Base-by-base conservation (phyloP, 1,140 invertebrate genomes). In the Lerema accius region DNA sequence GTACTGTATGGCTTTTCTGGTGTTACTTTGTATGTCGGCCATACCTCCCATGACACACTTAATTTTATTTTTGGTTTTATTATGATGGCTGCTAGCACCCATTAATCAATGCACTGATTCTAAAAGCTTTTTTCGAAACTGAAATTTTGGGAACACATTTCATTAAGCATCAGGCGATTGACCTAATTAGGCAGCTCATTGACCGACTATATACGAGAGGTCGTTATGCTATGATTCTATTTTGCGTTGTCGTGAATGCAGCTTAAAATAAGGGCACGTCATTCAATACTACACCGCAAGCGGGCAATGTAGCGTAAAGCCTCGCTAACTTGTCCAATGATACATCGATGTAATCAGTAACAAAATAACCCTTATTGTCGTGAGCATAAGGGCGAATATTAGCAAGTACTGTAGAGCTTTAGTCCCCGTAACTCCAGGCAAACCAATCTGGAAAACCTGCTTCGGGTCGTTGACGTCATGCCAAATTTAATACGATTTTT, bases 181-280 rank as follows among this genome's bases (percentile, higher is more conserved):
- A n/a, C n/a, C n/a, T n/a, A n/a, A n/a, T n/a, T n/a, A n/a, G n/a
- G n/a, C n/a, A n/a, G n/a, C n/a, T n/a, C n/a, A n/a, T 23, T 23
- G 5, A 5, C 19, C 19, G 19, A 23, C 5, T 23, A 5, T 23
- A 3, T 23, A 23, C n/a, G n/a, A 23, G 19, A 23, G 5, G 5
- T 23, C 19, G 19, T 16, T 1, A 15, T 10, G 37, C 42, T n/a
- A 45, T 45, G 2, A 63, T 63, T 65, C 48, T 59, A 58, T 67
- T 75, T 50, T 63, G 61, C 67, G 53, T 62, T 71, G 78, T 76
- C 65, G 65, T 84, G 79, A 79, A 78, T n/a, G n/a, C n/a, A 70
- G 66, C 66, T 63, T 66, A 64, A 80, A 84, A 82, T 82, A 79
- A 80, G 80, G 78, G 68, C 84, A 79, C 78, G 83, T 82, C 81